Evolutionary conservation across 2,888 invertebrate species (phyloP).

Genomic region (Rhamnusium bicolor): DNA sequence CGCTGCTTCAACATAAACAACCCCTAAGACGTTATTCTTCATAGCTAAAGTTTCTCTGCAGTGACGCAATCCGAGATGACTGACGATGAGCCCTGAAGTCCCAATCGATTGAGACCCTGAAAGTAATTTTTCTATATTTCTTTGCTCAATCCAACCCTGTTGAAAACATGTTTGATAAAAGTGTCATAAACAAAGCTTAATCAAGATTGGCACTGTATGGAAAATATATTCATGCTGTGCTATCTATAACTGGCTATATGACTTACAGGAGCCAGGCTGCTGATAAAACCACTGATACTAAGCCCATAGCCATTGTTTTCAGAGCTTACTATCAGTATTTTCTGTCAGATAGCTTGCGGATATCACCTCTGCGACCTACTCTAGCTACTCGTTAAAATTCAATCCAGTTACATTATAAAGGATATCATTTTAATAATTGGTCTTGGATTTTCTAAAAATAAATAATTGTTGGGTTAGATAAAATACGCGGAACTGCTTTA

Average conservation of each 20-base stretch:
- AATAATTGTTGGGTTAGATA: slow-evolving; percentile 37
- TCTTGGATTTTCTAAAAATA: slow-evolving; percentile 36
- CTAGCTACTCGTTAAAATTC: slow-evolving; percentile 45
- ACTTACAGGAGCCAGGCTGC: slow-evolving; percentile 22
- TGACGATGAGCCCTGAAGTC: too few species aligned
- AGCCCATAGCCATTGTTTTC: slow-evolving; percentile 32
- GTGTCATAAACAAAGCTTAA: slow-evolving; percentile 35
- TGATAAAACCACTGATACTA: slow-evolving; percentile 19
- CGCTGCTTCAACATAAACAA: too few species aligned
- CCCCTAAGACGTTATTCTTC: too few species aligned
- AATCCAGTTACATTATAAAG: slow-evolving; percentile 33
- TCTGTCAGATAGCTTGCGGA: slow-evolving; percentile 22
- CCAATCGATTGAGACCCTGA: too few species aligned
- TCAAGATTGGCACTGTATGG: slow-evolving; percentile 44
- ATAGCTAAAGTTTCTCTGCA: too few species aligned
- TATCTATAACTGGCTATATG: slow-evolving; percentile 22
- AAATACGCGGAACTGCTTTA: slow-evolving; percentile 41
- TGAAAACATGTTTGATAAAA: slow-evolving; percentile 11
- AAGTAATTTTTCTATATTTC: too few species aligned
- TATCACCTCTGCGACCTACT: slow-evolving; percentile 7
- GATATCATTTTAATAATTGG: slow-evolving; percentile 29
- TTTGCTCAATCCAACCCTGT: neutral
- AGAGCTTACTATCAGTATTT: slow-evolving; percentile 32
- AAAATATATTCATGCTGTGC: slow-evolving; percentile 33
- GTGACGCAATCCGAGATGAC: too few species aligned